Base-by-base conservation (phyloP, 2,797 vertebrate species). In the Pangasius krempfi region DNA sequence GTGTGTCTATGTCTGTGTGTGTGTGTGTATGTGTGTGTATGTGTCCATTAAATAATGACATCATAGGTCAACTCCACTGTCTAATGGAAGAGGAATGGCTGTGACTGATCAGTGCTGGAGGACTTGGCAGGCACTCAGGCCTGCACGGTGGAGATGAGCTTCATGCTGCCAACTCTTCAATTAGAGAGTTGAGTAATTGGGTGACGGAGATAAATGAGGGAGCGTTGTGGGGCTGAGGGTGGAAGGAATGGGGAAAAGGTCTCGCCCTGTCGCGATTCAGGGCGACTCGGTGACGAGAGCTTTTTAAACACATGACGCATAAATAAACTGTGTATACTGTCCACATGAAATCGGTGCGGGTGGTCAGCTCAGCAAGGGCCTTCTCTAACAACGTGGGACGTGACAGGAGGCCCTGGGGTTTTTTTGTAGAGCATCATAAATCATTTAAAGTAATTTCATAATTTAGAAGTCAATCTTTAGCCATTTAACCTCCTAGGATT, bases 81-180 rank as follows among this genome's bases (percentile, higher is more conserved):
- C 90, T 93, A 94, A 94, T 93, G 92, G 92, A 91, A 76, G 91
- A 88, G 89, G 25, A 80, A 78, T 90, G 91, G 93, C 90, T 91
- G 91, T 94, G 94, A 95, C 91, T 89, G 92, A 95, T 94, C 88
- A 91, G 91, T 85, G 82, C 78, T 80, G 91, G 18, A 85, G 91
- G 87, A 93, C 80, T 84, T 90, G 86, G 88, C 89, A 92, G 75
- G 84, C 91, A 89, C 79, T 90, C 73, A 87, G 86, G 83, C 66
- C 76, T 85, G 81, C 83, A 72, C 76, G 37, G 30, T 76, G 27
- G 18, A 86, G 88, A 62, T 80, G 89, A 90, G 87, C 88, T 44
- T 82, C 75, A 79, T 81, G 85, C 92, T 95, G 95, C 95, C 95
- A 96, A 94, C 91, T 94, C 91, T 95, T 95, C 94, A 95, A 94